Base-by-base conservation (phyloP, 23 tunicate species). In the Ascidia mentula region DNA sequence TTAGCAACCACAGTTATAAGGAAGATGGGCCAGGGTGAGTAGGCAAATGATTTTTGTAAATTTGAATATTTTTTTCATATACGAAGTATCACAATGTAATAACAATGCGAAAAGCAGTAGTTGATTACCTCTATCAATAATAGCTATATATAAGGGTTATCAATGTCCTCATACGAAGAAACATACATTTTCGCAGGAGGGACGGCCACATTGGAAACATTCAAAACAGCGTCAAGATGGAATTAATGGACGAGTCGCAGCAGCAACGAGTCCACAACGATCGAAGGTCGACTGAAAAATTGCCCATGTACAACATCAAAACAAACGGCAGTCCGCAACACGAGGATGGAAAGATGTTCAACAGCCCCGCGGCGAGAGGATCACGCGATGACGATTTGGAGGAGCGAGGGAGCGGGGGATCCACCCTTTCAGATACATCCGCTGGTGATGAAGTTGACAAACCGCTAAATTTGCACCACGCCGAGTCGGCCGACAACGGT, bases 1-100 rank as follows among this genome's bases (percentile, higher is more conserved):
- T 82, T 12, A 85, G 89, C 45, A 77, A 70, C 37, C 82, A 77
- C 53, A 85, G 82, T 36, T n/a, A 46, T 30, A 78, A 85, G 45
- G 89, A 85, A 45, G 89, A 85, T 12, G 34, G 38, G 72, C 40
- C 31, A 60, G 80, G 37, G 39, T 38, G 26, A 18, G 60, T 46
- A 4, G 9, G 4, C n/a, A n/a, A n/a, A n/a, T n/a, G n/a, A n/a
- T n/a, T 1, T 24, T 77, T 77, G 31, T 28, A 36, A 74, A 40
- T 5, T 6, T 71, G 8, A 20, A 70, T 18, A 28, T 36, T 3
- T 9, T 7, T 70, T 9, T 70, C 13, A 34, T 28, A 20, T 53
- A 53, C 22, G 65, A 6, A 3, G 22, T 20, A 53, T 20, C 13
- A 20, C 24, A 28, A n/a, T n/a, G n/a, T n/a, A n/a, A n/a, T n/a